Conservation (phyloP, 2,888 invertebrate genomes). For the Ceratothoa steindachneri region DNA sequence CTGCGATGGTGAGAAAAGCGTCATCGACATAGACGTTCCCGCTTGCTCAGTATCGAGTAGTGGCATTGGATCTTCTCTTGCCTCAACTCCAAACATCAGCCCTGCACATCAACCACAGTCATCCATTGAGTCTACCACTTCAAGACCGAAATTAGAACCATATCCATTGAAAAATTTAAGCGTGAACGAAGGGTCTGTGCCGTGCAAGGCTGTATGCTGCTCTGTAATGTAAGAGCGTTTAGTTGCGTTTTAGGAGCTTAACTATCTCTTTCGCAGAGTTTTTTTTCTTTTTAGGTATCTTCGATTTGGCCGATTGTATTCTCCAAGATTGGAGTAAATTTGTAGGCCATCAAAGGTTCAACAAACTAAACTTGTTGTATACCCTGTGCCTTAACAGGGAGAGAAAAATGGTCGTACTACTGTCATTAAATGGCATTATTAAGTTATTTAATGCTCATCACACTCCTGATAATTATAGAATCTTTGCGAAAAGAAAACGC, state of each 20-base stretch:
- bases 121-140: background rate
- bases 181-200: constrained; percentile 35
- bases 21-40: background rate
- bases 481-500: background rate
- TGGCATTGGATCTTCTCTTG: constrained; percentile 46
- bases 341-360: background rate
- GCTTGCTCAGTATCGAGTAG: constrained; percentile 28
- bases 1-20: background rate
- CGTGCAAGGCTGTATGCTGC: constrained; percentile 42
- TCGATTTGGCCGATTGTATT: background rate
- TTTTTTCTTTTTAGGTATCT: background rate
- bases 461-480: background rate
- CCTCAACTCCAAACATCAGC: constrained; percentile 37
- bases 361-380: constrained; percentile 3
- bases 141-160: constrained; percentile 3
- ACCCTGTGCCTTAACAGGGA: constrained; percentile 15
- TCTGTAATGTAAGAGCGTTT: constrained; percentile 44
- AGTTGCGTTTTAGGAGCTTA: constrained; percentile 32
- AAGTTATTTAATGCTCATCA: background rate
- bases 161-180: constrained; percentile 22
- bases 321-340: background rate
- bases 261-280: background rate
- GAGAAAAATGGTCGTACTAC: background rate
- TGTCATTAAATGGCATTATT: background rate
- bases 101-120: constrained; percentile 29